Evolutionary conservation across 2,888 invertebrate genomes (phyloP), one percentile per base, ranked within the genome.

Genomic region (Drosophila mettleri): DNA sequence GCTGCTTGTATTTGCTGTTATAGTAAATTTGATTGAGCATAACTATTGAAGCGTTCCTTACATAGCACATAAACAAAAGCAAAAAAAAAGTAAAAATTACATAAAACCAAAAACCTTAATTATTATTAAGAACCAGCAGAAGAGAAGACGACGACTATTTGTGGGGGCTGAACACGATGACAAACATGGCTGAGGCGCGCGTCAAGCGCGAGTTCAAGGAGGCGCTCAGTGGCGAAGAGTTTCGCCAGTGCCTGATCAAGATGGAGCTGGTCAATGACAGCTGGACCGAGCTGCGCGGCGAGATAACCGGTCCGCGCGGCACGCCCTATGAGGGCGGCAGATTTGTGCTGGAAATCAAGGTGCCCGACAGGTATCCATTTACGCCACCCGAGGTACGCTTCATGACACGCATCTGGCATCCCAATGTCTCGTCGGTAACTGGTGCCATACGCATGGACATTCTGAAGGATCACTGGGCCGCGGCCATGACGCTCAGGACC

Each of bases 331-430:
- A 98, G 93, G 98, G 98, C 46, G 99, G 99, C 16, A 96, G 94
- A 85, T 99, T 98, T 93, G 93, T 96, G 72, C 94, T 99, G 78
- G 98, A 99, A 93, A 99, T 99, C 74, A 97, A 97, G 94, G 98
- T 99, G 80, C 99, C 99, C 86, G 99, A 99, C 93, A 98, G 98
- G 41, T 99, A 99, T 93, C 99, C 99, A 16, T 99, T 99, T 92
- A 98, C 98, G 94, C 99, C 99, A 73, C 99, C 99, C 51, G 99
- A 98, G 95, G 99, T 99, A 73, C 95, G 97, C 80, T 99, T 99
- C 93, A 94, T 97, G 80, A 99, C 99, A 72, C 98, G 97, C 94
- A 98, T 99, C 92, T 99, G 99, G 99, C 99, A 99, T 93, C 99
- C 99, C 57, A 99, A 99, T 93, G 98, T 99, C 90, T 99, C 99